phyloP scores from a whole-genome alignment of 1,140 invertebrate species.

The Caenorhabditis remanei region DNA sequence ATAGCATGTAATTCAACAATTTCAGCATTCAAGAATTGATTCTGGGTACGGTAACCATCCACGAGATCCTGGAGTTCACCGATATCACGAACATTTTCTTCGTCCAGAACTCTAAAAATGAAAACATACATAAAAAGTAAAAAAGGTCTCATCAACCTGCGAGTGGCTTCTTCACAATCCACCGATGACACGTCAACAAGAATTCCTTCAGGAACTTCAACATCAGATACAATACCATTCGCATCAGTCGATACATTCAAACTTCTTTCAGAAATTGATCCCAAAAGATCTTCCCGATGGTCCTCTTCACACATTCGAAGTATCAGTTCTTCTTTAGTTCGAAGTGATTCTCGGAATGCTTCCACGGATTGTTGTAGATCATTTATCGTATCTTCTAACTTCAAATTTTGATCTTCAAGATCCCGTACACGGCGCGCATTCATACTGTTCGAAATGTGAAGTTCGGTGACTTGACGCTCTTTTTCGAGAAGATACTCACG shows the following conservation, averaged over 20 bases:
- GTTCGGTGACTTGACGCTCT: constrained; percentile 57
- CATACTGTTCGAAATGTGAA: constrained; percentile 57
- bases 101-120: constrained; percentile 37
- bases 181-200: constrained; percentile 50
- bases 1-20: constrained; percentile 60
- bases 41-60: constrained; percentile 66
- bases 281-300: constrained; percentile 29
- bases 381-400: constrained; percentile 49
- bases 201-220: constrained; percentile 65
- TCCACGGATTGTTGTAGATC: constrained; percentile 59
- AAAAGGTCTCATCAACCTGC: background rate
- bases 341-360: constrained; percentile 66
- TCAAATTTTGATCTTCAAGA: constrained; percentile 57
- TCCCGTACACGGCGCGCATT: constrained; percentile 52
- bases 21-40: constrained; percentile 66
- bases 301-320: constrained; percentile 64
- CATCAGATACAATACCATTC: constrained; percentile 32
- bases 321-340: constrained; percentile 68
- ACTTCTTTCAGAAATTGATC: constrained; percentile 18
- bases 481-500: constrained; percentile 59
- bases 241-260: constrained; percentile 15
- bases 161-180: constrained; percentile 52
- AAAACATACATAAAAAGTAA: background rate
- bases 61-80: constrained; percentile 67
- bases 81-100: constrained; percentile 59